Evolutionary conservation across 2,113 vertebrate species (phyloP).

Genomic region (Antigone vipio): DNA sequence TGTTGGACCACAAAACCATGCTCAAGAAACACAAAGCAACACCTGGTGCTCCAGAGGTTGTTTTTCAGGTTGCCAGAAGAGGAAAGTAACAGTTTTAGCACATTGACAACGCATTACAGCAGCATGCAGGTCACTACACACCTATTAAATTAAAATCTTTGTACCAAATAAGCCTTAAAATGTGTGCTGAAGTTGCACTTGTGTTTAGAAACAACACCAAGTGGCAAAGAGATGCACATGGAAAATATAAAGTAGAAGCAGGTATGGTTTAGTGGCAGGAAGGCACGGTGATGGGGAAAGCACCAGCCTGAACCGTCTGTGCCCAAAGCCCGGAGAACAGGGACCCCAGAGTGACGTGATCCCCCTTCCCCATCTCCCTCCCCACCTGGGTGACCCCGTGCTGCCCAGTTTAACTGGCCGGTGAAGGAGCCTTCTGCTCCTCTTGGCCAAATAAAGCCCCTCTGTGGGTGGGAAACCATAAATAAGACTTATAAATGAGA

Average conservation of each 20-base stretch:
- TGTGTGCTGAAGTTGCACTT: neutral
- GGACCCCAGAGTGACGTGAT: neutral
- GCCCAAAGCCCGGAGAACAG: neutral
- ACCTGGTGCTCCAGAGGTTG: slow-evolving; percentile 2
- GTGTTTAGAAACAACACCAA: neutral
- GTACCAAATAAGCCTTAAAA: neutral
- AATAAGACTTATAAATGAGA: too few species aligned
- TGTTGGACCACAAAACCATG: slow-evolving; percentile 40
- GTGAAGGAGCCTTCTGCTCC: neutral
- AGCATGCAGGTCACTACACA: neutral
- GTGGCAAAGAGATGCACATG: neutral
- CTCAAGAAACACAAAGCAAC: neutral
- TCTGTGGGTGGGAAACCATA: neutral
- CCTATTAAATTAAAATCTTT: too few species aligned
- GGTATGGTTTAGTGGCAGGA: neutral
- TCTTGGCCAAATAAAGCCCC: neutral
- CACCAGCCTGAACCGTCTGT: neutral
- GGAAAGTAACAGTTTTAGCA: neutral
- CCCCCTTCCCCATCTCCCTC: neutral
- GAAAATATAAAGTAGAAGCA: neutral
- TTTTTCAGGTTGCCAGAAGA: neutral
- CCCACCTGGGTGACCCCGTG: neutral
- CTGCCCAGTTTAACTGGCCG: neutral
- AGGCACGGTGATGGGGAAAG: neutral
- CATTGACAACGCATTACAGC: fast-evolving